Conservation (phyloP, 2,113 vertebrate species). For the Calidris pygmaea region DNA sequence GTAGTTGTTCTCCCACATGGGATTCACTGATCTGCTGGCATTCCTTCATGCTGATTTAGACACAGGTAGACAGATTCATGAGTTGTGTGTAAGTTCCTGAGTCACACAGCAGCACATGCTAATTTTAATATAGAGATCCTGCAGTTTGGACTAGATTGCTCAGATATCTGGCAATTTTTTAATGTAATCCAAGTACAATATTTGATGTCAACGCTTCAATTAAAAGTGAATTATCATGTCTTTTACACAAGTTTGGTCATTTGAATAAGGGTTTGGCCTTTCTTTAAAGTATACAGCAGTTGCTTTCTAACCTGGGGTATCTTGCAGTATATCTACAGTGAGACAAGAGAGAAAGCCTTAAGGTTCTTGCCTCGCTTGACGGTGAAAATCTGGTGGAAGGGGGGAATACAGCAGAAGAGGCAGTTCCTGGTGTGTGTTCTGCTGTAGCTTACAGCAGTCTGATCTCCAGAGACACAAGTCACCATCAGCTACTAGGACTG, state of each 20-base stretch:
- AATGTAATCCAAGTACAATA: neutral
- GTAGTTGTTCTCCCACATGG: neutral
- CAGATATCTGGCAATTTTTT: neutral
- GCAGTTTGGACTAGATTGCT: neutral
- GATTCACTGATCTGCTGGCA: neutral
- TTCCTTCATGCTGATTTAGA: neutral
- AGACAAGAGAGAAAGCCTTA: neutral
- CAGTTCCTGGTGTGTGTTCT: neutral
- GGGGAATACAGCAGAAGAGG: neutral
- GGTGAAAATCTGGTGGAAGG: neutral
- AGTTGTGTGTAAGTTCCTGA: neutral
- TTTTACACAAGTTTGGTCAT: neutral
- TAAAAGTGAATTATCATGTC: neutral
- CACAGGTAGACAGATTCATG: rapidly evolving
- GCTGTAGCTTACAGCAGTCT: neutral
- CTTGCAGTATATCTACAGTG: neutral
- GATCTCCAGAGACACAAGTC: neutral
- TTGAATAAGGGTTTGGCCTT: neutral
- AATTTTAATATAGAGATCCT: neutral
- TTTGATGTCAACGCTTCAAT: neutral
- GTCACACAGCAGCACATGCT: neutral
- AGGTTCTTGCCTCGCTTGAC: neutral
- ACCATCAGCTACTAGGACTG: neutral
- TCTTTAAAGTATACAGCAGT: neutral
- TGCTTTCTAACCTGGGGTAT: neutral